phyloP scores from a whole-genome alignment of 2,888 invertebrate species.

The Sphaerolaimus hirsutus region DNA sequence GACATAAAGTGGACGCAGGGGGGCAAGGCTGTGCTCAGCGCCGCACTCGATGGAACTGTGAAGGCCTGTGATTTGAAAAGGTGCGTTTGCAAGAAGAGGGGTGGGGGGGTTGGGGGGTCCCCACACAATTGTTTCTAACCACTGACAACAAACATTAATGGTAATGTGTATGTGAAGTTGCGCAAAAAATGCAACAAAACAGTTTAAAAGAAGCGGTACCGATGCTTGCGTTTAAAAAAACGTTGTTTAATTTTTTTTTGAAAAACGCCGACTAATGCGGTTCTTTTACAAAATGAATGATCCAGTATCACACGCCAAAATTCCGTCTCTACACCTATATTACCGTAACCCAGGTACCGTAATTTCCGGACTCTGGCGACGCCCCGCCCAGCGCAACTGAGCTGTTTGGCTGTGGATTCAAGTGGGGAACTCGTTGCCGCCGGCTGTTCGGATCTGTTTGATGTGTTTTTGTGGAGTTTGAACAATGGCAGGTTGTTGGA shows the following conservation, averaged over 20 bases:
- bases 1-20: conserved; percentile 62
- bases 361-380: conserved; percentile 89
- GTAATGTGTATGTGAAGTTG: too few relatives aligned
- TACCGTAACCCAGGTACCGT: conserved; percentile 50
- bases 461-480: conserved; percentile 82
- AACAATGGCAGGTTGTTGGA: conserved; percentile 73
- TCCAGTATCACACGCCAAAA: too few relatives aligned
- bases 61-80: conserved; percentile 73
- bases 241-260: too few relatives aligned
- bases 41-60: conserved; percentile 88
- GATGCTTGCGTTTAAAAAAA: too few relatives aligned
- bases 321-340: neutral
- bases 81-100: conserved; percentile 34
- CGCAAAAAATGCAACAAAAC: too few relatives aligned
- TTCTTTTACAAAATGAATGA: too few relatives aligned
- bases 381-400: conserved; percentile 68
- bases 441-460: conserved; percentile 76
- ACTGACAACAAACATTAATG: too few relatives aligned
- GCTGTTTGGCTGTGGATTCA: conserved; percentile 60
- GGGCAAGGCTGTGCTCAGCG: conserved; percentile 69
- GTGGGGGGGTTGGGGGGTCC: too few relatives aligned
- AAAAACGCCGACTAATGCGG: too few relatives aligned
- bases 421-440: conserved; percentile 70
- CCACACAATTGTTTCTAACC: too few relatives aligned
- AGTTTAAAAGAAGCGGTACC: too few relatives aligned